Base-by-base conservation (phyloP, 92 coral and sea anemone genomes). In the Umimayanthus kanabou region DNA sequence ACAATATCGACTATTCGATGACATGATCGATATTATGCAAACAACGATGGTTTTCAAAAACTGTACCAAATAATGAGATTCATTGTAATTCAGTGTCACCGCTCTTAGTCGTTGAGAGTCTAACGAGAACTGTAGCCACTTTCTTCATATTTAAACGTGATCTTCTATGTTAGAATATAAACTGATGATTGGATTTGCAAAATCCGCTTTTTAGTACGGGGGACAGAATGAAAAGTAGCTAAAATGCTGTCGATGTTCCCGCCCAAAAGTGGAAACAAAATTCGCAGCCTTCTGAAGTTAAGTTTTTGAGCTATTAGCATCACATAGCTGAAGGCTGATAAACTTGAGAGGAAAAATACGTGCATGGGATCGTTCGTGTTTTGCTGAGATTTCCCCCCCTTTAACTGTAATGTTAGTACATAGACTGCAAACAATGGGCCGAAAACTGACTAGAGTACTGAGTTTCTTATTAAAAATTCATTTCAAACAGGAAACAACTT, bases 401-500 rank as follows among this genome's bases (percentile, higher is more conserved):
- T n/a, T 28, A 73, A 20, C 40, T 8, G 77, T 4, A 73, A 3
- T 28, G 9, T 29, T 13, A 42, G 16, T n/a, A 1, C 61, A 71
- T 43, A 25, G 66, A 8, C 39, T 28, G 20, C 61, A 49, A 45
- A 71, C 58, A 69, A 67, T 9, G 15, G 77, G 43, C 33, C 26
- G 43, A 65, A 14, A 29, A 28, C 57, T 75, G 53, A 33, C 66
- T 43, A 20, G 22, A 40, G 76, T 20, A 66, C 77, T 67, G 64
- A 45, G 45, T 72, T 83, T 53, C 20, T 71, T 73, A 83, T 69
- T 83, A 83, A 83, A 71, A 83, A 43, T 81, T 83, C 45, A 83
- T 69, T 69, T 70, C 45, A 45, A 70, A 71, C 87, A 45, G 45
- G 61, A 81, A 66, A 83, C 57, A n/a, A 43, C 28, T 26, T 39